Evolutionary conservation across 2,888 invertebrate species (phyloP).

Genomic region (Epinotia demarniana): DNA sequence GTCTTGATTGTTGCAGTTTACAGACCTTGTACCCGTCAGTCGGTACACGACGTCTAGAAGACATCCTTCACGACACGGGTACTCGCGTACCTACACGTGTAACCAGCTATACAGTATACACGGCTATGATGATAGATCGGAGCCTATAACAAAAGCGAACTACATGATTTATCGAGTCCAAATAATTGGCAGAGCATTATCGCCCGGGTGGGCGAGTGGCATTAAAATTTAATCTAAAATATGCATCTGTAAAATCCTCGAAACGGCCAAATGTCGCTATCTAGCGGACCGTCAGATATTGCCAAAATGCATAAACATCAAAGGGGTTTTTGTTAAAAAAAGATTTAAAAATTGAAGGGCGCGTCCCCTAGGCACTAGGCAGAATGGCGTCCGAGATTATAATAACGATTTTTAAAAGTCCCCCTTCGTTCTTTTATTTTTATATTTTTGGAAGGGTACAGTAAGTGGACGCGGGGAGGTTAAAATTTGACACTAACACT

Average conservation of each 20-base stretch:
- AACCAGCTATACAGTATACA: constrained; percentile 27
- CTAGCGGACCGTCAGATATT: constrained; percentile 78
- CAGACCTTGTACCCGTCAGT: constrained; percentile 43
- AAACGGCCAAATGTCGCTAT: constrained; percentile 79
- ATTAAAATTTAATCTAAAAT: constrained; percentile 80
- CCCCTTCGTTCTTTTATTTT: constrained; percentile 62
- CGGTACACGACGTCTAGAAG: constrained; percentile 28
- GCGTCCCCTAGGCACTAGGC: constrained; percentile 72
- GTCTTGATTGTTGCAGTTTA: constrained; percentile 64
- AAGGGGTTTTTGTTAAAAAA: constrained; percentile 81
- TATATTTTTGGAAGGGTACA: constrained; percentile 78
- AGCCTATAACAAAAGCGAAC: constrained; percentile 57
- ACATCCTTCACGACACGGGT: constrained; percentile 37
- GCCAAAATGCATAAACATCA: constrained; percentile 82
- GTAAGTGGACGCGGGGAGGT: constrained; percentile 78
- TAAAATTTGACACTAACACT: constrained; percentile 78
- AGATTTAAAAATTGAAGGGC: constrained; percentile 83
- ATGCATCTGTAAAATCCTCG: constrained; percentile 79
- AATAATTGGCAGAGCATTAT: constrained; percentile 58
- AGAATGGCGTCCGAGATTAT: constrained; percentile 84
- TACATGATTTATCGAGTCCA: constrained; percentile 61
- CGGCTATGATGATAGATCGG: constrained; percentile 56
- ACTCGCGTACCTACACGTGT: constrained; percentile 39
- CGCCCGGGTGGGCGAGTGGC: constrained; percentile 57
- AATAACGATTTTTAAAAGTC: constrained; percentile 84